These are phyloP conservation scores for Coecobrya sp. DNA, from an alignment of 2,888 invertebrate genomes.

Conservation along the genomic window DNA sequence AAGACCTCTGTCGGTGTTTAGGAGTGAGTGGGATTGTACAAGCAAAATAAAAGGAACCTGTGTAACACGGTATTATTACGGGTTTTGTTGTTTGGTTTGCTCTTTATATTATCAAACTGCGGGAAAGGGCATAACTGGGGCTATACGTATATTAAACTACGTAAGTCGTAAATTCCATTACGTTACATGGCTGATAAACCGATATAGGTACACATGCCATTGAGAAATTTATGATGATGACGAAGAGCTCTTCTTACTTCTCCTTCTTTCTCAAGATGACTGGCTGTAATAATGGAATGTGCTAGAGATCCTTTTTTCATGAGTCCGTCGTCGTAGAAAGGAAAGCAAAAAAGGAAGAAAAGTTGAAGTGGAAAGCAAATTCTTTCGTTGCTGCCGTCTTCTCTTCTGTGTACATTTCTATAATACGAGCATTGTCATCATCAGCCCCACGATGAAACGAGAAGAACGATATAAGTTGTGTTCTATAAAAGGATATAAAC, in stretches of 20 bases:
- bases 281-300: conserved; percentile 60
- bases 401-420: conserved; percentile 19
- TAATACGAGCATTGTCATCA: conserved; percentile 19
- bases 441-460: background rate
- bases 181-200: conserved; percentile 23
- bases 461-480: conserved; percentile 1
- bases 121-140: background rate
- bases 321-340: background rate
- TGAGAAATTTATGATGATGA: conserved; percentile 69
- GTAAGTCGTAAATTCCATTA: background rate
- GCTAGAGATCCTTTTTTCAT: conserved; percentile 4
- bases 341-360: conserved; percentile 65
- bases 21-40: background rate
- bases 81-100: conserved; percentile 31
- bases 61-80: background rate
- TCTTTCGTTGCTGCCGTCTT: conserved; percentile 16
- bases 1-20: background rate
- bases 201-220: conserved; percentile 39
- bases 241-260: conserved; percentile 56
- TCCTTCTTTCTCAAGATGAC: conserved; percentile 51
- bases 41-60: background rate
- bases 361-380: conserved; percentile 82
- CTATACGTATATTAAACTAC: background rate
- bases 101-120: background rate
- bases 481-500: background rate